Conservation (phyloP, 2,113 vertebrate genomes). For the Orcinus orca region DNA sequence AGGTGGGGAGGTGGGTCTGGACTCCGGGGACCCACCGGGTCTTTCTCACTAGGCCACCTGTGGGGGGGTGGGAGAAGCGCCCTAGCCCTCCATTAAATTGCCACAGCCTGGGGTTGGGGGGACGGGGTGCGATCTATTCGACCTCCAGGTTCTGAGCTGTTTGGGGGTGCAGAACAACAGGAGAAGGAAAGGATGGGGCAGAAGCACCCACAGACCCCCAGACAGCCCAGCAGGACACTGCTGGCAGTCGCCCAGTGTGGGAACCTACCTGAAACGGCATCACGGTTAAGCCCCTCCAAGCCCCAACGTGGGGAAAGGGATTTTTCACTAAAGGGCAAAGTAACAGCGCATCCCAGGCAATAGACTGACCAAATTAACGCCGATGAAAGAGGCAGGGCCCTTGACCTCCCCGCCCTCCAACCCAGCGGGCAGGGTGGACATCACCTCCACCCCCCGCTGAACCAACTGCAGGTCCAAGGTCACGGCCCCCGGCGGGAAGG, state of each 20-base stretch:
- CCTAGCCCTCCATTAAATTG: background rate
- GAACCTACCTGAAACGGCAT: background rate
- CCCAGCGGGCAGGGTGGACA: background rate
- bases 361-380: background rate
- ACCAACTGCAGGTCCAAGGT: background rate
- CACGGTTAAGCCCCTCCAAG: accelerated
- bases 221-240: background rate
- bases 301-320: accelerated
- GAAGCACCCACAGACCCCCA: too few species aligned
- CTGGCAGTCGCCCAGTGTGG: accelerated
- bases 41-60: accelerated
- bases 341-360: background rate
- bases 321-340: background rate
- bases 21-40: accelerated
- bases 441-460: background rate
- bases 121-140: accelerated
- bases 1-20: accelerated
- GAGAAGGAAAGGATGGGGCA: background rate
- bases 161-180: too few species aligned
- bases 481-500: background rate
- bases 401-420: accelerated
- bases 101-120: background rate
- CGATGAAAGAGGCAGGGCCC: background rate
- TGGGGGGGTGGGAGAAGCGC: too few species aligned
- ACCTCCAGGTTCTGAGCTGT: background rate